Base-by-base conservation (phyloP, 2,113 vertebrate species). In the Sebastes schlegelii region DNA sequence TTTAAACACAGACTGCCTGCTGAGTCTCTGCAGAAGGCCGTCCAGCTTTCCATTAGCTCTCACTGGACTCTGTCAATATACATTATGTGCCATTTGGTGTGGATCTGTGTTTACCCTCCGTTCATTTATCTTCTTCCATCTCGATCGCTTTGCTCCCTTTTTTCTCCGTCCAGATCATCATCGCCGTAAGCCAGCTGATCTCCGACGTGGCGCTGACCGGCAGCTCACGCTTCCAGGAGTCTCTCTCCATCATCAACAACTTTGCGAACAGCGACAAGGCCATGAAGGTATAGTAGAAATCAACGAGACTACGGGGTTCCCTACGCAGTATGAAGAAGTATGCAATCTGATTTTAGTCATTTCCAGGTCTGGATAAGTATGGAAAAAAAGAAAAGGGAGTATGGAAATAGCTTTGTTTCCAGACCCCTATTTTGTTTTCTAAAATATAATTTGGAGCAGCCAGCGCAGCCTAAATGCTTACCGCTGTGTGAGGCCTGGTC, bases 181-280 rank as follows among this genome's bases (percentile, higher is more conserved):
- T 99, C 40, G 98, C 98, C 2, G 98, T 99, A 43, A 99, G 98
- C 89, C 98, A 99, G 65, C 92, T 99, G 77, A 98, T 99, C 91
- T 97, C 98, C 13, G 98, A 99, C 23, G 98, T 99, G 84, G 97
- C 97, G 0, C 95, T 99, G 42, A 98, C 97, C 0, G 97, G 98
- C 84, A 98, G 97, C 49, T 98, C 98, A 0, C 96, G 98, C 74
- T 99, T 99, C 95, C 98, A 99, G 91, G 98, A 99, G 85, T 99
- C 98, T 2, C 96, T 99, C 16, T 99, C 97, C 65, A 97, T 99
- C 93, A 98, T 99, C 93, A 99, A 99, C 95, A 99, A 99, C 94
- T 99, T 99, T 85, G 98, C 98, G 70, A 99, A 99, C 84, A 99
- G 98, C 0, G 98, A 99, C 95, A 97, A 97, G 73, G 96, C 95